Conservation (phyloP, 2,113 vertebrate genomes). For the Ochotona curzoniae region DNA sequence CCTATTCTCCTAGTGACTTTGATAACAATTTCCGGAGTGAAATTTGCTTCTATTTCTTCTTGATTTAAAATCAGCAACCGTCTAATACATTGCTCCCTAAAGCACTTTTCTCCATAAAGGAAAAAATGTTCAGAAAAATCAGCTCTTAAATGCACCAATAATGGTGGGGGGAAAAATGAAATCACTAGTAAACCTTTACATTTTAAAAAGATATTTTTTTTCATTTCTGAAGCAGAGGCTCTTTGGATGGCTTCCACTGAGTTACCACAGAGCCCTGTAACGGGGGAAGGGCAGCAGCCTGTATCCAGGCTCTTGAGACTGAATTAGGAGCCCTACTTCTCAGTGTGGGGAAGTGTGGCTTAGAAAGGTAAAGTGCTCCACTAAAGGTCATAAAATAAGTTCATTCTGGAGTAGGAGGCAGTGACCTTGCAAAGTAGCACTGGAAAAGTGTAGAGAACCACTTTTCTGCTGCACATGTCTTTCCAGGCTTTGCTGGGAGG, state of each 20-base stretch:
- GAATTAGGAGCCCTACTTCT: background rate
- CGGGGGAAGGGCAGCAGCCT: too few species aligned
- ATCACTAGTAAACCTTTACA: slow-evolving; percentile 13
- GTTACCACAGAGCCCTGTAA: background rate
- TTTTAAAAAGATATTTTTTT: slow-evolving; percentile 51
- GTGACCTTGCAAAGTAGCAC: slow-evolving; percentile 1
- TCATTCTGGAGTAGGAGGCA: background rate
- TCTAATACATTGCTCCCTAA: slow-evolving; percentile 18
- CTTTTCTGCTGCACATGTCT: background rate
- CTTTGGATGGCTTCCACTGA: background rate
- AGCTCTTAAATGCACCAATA: slow-evolving; percentile 35
- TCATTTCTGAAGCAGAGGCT: slow-evolving; percentile 35
- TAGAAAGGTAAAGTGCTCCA: background rate
- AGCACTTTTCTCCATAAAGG: slow-evolving; percentile 10
- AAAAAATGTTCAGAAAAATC: slow-evolving; percentile 57
- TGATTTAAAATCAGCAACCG: slow-evolving; percentile 59
- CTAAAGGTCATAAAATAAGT: background rate
- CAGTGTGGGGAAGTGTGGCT: background rate
- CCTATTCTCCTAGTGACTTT: slow-evolving; percentile 54
- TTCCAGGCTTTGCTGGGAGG: background rate
- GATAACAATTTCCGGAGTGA: slow-evolving; percentile 46
- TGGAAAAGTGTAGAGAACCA: background rate
- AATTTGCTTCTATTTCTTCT: slow-evolving; percentile 54
- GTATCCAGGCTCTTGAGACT: background rate
- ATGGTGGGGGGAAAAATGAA: background rate